Base-by-base conservation (phyloP, 2,113 vertebrate genomes). In the Megaceryle torquata region DNA sequence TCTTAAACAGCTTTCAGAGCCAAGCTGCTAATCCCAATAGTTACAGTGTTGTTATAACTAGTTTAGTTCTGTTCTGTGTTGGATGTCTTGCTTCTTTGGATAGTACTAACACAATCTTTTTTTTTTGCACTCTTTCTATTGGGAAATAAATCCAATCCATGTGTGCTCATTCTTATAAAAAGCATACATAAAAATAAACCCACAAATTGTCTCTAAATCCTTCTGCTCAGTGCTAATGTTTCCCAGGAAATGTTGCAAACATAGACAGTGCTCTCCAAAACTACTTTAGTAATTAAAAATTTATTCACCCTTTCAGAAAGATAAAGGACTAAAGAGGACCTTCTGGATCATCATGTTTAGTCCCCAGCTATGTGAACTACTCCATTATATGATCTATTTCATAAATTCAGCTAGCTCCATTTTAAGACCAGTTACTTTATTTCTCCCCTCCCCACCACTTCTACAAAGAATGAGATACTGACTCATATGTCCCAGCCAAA, bases 91-190 rank as follows among this genome's bases (percentile, higher is more conserved):
- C 48, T 65, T 60, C 61, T 76, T 82, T 0, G 20, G 57, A 29
- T 82, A 77, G 12, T 56, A 68, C 33, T 84, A 86, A 69, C 28
- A 63, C 17, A 83, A 59, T 7, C 5, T 26, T 8, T 82, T 84
- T 86, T 79, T 72, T 31, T 46, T 14, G 24, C 13, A 54, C 43
- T 83, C 18, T 59, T 92, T 81, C 56, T 63, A 16, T 51, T 84
- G 43, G 61, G 61, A 91, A 93, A 93, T 79, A 89, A 93, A 95
- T 84, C 60, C 51, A 92, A 44, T 22, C 39, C 86, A 89, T 84
- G 35, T 93, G 65, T 64, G n/a, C 14, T 82, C 43, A 53, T 82
- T 86, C 77, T 86, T 87, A 91, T 70, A 61, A 70, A 93, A 97
- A 90, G 20, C 43, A 82, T 88, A 68, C 22, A 64, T 82, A 68